Evolutionary conservation across 2,797 vertebrate genomes (phyloP), one percentile per base, ranked within the genome.

Genomic region (Microctenopoma stevenorrisi): DNA sequence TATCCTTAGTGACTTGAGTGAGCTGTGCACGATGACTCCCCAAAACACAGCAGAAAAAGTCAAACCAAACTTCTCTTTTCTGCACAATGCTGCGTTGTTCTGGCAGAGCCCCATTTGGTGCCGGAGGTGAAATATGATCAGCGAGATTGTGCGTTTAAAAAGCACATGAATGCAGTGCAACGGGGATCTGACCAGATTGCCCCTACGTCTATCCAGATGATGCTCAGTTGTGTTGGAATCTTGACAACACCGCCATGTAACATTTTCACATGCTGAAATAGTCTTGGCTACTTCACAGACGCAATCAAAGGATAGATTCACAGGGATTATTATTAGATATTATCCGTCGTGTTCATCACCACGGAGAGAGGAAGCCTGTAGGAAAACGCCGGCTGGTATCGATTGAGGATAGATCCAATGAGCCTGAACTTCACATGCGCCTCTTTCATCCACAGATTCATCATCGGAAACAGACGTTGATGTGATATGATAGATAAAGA

Each of bases 371-470:
- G 51, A 82, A 73, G 51, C 47, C 25, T 57, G n/a, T 16, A 26
- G 37, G 53, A 68, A 43, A 10, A 61, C 26, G 10, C 14, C 10
- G 55, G 63, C 48, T 11, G 7, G 25, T 57, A 85, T 84, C 14
- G 65, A 87, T 86, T 65, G 48, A 42, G 47, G 9, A 65, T 48
- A 26, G 44, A 68, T 52, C 38, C 0, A 63, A 76, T 44, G 54
- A 54, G 64, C 25, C 62, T 52, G 70, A 74, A 64, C 73, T 64
- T 66, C 54, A 82, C 74, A 63, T 60, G 59, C 54, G 11, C 56
- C 33, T 26, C 70, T 64, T 59, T 63, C 47, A 85, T 68, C 74
- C 49, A 66, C 61, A 40, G 65, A 69, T 56, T 75, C 42, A 37
- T 76, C 81, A 49, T 43, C 25, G 12, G 53, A 74, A 71, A 64